These are phyloP conservation scores for Oikopleura albicans DNA, from an alignment of 23 tunicate species.

Conservation along the genomic window DNA sequence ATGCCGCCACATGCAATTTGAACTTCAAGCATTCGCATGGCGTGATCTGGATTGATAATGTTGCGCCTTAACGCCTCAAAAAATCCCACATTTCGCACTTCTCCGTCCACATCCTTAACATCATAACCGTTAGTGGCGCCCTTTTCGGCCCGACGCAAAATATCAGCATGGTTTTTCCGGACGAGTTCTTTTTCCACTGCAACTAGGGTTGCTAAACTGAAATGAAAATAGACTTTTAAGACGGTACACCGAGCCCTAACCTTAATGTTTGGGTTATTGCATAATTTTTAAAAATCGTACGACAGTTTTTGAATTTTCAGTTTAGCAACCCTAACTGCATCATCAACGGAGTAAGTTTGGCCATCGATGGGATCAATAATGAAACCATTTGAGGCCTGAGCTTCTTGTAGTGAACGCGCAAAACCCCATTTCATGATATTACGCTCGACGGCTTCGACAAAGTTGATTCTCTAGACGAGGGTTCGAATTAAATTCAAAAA, in stretches of 20 bases:
- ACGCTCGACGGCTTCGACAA: background rate
- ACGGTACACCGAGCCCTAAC: too few species aligned
- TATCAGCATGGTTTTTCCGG: background rate
- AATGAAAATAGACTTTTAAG: too few species aligned
- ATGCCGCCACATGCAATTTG: too few species aligned
- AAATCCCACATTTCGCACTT: background rate
- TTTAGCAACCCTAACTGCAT: too few species aligned
- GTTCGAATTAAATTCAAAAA: too few species aligned
- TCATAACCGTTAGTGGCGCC: background rate
- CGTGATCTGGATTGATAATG: background rate
- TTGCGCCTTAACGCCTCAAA: background rate
- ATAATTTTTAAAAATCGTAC: too few species aligned
- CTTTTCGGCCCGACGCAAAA: background rate
- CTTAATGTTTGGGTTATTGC: too few species aligned
- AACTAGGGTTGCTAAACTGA: too few species aligned
- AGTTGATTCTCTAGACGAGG: background rate
- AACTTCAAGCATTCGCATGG: too few species aligned
- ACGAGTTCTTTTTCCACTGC: background rate
- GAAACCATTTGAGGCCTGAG: background rate
- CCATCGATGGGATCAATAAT: background rate
- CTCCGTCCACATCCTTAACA: background rate
- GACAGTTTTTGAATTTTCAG: too few species aligned
- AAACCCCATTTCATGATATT: background rate
- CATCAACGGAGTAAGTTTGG: background rate
- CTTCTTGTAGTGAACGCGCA: background rate